phyloP scores from a whole-genome alignment of 2,797 vertebrate species.

The Sardinella longiceps region DNA sequence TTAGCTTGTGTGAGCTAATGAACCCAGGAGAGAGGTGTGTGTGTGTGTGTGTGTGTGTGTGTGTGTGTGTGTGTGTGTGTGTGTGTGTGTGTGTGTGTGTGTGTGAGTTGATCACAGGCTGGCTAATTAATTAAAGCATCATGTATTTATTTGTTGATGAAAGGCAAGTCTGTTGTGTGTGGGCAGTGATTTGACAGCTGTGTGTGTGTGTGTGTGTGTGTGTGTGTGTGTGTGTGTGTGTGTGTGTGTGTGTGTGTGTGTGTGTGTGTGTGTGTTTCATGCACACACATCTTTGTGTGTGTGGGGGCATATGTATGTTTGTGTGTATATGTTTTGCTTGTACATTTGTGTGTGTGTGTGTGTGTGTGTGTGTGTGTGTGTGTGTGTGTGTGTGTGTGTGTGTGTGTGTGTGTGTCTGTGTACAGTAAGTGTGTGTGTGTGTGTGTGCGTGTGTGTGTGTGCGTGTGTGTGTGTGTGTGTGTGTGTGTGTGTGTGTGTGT shows the following conservation, averaged over 20 bases:
- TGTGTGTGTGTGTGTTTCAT: slow-evolving; percentile 10
- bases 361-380: background rate
- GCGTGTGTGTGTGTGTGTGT: background rate
- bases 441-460: background rate
- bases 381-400: background rate
- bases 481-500: background rate
- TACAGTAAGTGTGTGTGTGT: too few relatives aligned
- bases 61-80: slow-evolving; percentile 17
- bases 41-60: slow-evolving; percentile 9
- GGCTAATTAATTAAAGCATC: slow-evolving; percentile 9
- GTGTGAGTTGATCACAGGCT: slow-evolving; percentile 17
- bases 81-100: background rate
- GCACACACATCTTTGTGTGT: too few relatives aligned
- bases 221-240: background rate
- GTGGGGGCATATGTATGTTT: background rate
- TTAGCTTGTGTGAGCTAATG: background rate
- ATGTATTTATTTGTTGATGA: slow-evolving; percentile 12
- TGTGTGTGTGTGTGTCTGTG: background rate
- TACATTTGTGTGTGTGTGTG: background rate
- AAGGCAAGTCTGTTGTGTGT: background rate
- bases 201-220: background rate
- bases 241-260: background rate
- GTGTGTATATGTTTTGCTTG: background rate
- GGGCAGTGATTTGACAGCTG: background rate
- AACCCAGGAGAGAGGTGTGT: background rate